These are phyloP conservation scores for Istiophorus platypterus DNA, from an alignment of 2,113 vertebrate genomes.

Conservation along the genomic window DNA sequence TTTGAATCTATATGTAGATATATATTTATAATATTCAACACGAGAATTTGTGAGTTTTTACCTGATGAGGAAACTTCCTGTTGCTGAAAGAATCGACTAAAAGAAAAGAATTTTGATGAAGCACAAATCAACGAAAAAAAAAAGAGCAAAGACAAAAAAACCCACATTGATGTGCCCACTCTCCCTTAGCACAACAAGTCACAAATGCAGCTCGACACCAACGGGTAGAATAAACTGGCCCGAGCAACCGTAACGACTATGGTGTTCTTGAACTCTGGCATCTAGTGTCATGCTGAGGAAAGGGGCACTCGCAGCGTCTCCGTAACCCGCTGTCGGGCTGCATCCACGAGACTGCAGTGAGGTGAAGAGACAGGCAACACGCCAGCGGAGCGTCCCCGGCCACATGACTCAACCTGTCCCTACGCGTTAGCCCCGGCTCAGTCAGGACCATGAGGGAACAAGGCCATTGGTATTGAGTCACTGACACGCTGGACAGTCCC, in stretches of 20 bases:
- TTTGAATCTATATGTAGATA: background rate
- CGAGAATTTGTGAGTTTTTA: background rate
- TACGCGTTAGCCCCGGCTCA: slow-evolving; percentile 67
- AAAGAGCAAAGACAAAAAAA: slow-evolving; percentile 13
- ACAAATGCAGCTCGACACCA: slow-evolving; percentile 57
- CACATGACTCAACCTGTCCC: slow-evolving; percentile 82
- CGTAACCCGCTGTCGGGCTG: slow-evolving; percentile 69
- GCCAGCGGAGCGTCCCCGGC: slow-evolving; percentile 77
- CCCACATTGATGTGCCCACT: background rate
- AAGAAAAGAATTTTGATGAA: slow-evolving; percentile 1
- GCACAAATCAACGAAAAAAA: background rate
- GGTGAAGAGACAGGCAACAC: slow-evolving; percentile 79
- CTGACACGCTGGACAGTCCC: slow-evolving; percentile 72
- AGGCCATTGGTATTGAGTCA: slow-evolving; percentile 75
- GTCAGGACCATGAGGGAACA: slow-evolving; percentile 74
- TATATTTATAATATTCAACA: too few relatives aligned
- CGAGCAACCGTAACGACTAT: slow-evolving; percentile 38
- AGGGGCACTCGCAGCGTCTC: slow-evolving; percentile 61
- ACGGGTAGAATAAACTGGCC: slow-evolving; percentile 41
- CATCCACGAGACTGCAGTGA: slow-evolving; percentile 67
- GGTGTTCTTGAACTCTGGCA: slow-evolving; percentile 69
- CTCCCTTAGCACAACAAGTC: background rate
- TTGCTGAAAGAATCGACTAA: background rate
- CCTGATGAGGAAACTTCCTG: background rate
- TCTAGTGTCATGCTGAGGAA: slow-evolving; percentile 64